Evolutionary conservation across 2,113 vertebrate genomes (phyloP).

Genomic region (Rhabdornis inornatus): DNA sequence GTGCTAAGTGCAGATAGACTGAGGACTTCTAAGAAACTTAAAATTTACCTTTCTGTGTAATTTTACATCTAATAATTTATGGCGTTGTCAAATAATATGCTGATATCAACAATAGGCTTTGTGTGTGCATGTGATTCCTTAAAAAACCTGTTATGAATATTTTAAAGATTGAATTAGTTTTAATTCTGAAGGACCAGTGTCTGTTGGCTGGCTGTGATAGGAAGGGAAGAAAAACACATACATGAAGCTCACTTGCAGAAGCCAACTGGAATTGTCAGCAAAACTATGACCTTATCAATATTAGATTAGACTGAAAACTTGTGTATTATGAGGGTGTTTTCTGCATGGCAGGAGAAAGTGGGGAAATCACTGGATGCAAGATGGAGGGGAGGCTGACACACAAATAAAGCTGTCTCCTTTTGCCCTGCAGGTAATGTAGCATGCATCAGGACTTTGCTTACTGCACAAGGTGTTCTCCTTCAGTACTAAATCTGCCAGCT

Average conservation of each 20-base stretch:
- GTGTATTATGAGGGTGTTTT: neutral
- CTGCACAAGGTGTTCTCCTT: slow-evolving; percentile 18
- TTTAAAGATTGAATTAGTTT: neutral
- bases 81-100: neutral
- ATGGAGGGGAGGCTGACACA: neutral
- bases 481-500: slow-evolving; percentile 60
- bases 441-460: neutral
- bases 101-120: neutral
- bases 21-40: neutral
- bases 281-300: neutral
- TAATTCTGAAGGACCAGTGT: neutral
- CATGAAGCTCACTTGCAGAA: neutral
- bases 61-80: neutral
- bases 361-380: neutral
- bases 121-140: neutral
- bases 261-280: neutral
- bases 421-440: neutral
- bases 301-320: neutral
- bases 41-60: neutral
- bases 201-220: neutral
- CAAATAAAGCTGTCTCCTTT: neutral
- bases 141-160: neutral
- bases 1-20: neutral
- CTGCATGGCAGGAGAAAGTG: neutral
- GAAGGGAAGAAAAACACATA: neutral